phyloP scores from a whole-genome alignment of 2,113 vertebrate genomes.

The Thomomys bottae region DNA sequence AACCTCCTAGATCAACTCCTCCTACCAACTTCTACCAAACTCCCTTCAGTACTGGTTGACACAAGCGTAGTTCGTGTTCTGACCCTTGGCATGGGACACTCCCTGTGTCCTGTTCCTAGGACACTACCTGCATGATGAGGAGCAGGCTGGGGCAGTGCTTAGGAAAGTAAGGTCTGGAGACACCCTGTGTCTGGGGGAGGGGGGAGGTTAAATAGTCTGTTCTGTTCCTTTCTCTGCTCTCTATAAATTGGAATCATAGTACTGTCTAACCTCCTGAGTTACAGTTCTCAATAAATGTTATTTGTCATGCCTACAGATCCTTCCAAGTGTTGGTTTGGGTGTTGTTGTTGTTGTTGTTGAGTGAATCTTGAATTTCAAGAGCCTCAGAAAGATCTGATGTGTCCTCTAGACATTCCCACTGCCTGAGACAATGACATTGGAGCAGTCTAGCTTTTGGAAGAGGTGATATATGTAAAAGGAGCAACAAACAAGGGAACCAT shows the following conservation, averaged over 20 bases:
- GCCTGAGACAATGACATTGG: background rate
- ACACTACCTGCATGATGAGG: rapidly evolving
- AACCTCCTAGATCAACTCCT: background rate
- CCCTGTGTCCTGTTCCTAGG: too few relatives aligned
- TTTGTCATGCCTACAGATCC: background rate
- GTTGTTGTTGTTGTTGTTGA: background rate
- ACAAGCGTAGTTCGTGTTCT: background rate
- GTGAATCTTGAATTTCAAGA: constrained; percentile 5
- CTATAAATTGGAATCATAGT: background rate
- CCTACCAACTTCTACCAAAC: background rate
- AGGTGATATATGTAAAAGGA: background rate
- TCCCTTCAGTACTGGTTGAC: background rate
- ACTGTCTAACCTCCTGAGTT: background rate
- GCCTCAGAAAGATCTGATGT: background rate
- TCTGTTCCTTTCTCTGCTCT: background rate
- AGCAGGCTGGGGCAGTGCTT: background rate
- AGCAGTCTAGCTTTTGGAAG: background rate
- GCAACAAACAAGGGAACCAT: background rate
- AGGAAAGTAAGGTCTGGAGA: background rate
- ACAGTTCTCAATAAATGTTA: background rate
- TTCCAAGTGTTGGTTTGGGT: background rate
- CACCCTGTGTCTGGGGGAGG: rapidly evolving
- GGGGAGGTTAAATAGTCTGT: background rate
- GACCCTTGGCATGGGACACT: background rate
- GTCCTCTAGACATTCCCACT: background rate